Evolutionary conservation across 2,113 vertebrate species (phyloP).

Genomic region (Cheilinus undulatus): DNA sequence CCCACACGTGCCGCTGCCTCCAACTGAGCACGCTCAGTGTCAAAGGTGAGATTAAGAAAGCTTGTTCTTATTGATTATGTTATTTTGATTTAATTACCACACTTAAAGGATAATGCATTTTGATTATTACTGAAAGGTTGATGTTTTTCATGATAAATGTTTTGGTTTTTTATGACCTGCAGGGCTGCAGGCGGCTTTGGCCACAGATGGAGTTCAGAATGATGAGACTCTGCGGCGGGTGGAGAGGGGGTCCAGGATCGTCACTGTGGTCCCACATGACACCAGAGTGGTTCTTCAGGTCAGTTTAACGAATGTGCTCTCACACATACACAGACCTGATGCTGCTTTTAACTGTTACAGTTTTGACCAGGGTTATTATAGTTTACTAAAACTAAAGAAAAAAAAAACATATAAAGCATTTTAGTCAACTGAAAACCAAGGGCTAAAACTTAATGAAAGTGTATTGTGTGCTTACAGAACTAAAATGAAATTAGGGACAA

Average conservation of each 20-base stretch:
- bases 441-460: too few relatives aligned
- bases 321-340: background rate
- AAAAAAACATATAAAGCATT: too few relatives aligned
- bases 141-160: background rate
- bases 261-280: conserved; percentile 92
- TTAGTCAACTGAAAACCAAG: too few relatives aligned
- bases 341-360: background rate
- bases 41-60: conserved; percentile 83
- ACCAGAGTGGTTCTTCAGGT: conserved; percentile 94
- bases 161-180: background rate
- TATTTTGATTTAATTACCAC: too few relatives aligned
- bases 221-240: conserved; percentile 90
- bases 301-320: too few relatives aligned
- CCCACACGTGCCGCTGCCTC: conserved; percentile 92
- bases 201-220: conserved; percentile 77
- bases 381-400: too few relatives aligned
- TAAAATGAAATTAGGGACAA: too few relatives aligned
- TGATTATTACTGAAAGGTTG: too few relatives aligned
- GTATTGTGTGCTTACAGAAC: too few relatives aligned
- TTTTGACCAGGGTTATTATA: too few relatives aligned
- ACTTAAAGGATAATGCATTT: too few relatives aligned
- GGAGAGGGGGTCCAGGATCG: conserved; percentile 93
- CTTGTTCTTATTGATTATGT: background rate
- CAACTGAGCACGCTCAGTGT: conserved; percentile 82
- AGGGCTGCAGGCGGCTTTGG: conserved; percentile 88